These are phyloP conservation scores for Cheilosia vulpina DNA, from an alignment of 2,888 invertebrate species.

Conservation along the genomic window DNA sequence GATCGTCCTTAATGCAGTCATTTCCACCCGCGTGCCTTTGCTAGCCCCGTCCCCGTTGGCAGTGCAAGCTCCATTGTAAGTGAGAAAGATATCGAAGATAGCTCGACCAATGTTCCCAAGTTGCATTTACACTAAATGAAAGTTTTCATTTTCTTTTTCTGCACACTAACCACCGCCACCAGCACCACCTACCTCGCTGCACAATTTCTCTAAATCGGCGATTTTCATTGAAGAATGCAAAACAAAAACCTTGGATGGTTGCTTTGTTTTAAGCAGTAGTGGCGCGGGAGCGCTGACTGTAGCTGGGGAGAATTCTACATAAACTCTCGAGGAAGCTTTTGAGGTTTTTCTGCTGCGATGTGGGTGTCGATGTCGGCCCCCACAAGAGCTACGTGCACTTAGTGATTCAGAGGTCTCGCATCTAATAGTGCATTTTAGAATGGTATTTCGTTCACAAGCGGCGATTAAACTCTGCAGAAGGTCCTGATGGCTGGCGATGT, in stretches of 20 bases:
- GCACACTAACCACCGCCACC: conserved; percentile 8
- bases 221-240: conserved; percentile 38
- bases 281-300: neutral
- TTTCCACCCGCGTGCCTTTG: conserved; percentile 11
- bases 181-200: neutral
- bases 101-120: conserved; percentile 27
- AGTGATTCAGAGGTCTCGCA: conserved; percentile 41
- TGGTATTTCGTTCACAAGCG: conserved; percentile 36
- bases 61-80: neutral
- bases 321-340: conserved; percentile 20
- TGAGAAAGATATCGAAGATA: conserved; percentile 29
- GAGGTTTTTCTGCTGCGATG: conserved; percentile 1
- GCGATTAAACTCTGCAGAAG: conserved; percentile 13
- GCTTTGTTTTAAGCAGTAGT: conserved; percentile 21
- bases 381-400: conserved; percentile 24
- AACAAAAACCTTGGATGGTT: conserved; percentile 33
- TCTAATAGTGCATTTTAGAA: conserved; percentile 40
- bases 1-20: conserved; percentile 48
- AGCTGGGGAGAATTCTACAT: neutral
- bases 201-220: conserved; percentile 18
- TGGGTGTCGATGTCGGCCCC: neutral
- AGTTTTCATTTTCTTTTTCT: conserved; percentile 27
- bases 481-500: conserved; percentile 7
- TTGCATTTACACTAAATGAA: conserved; percentile 30
- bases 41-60: neutral